A percentile compares a stretch with the other conserved stretches of the same genome.
Conservation (phyloP, 2,113 vertebrate species). For the Tachycineta bicolor region DNA sequence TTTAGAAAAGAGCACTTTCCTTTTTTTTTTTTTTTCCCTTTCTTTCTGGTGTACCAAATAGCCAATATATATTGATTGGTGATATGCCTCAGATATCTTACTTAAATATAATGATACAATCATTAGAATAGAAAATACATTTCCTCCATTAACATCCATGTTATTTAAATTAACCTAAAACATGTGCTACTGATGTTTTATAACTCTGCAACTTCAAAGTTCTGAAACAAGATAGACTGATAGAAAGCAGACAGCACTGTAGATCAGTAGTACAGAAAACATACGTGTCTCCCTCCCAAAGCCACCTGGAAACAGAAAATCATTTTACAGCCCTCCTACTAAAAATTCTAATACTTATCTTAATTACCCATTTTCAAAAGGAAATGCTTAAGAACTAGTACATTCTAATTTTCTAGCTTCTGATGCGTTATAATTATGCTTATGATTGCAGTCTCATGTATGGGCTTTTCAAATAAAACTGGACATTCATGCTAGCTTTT, state of each 20-base stretch:
- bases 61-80: background rate
- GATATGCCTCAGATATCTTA: background rate
- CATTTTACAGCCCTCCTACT: background rate
- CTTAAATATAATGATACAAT: slow-evolving; percentile 8
- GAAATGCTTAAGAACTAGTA: background rate
- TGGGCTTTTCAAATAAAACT: background rate
- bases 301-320: background rate
- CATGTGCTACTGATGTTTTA: background rate
- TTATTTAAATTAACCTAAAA: slow-evolving; percentile 41
- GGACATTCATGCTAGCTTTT: background rate
- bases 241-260: background rate
- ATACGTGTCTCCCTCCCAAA: background rate
- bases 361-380: background rate
- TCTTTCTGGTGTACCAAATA: background rate
- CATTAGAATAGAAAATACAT: slow-evolving; percentile 8
- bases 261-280: background rate
- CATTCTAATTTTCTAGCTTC: background rate
- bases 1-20: background rate
- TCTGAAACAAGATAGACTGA: background rate
- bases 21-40: background rate
- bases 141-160: slow-evolving; percentile 11
- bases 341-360: background rate
- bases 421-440: background rate
- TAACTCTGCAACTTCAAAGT: background rate
- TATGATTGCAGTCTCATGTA: background rate